Conservation (phyloP, 2,113 vertebrate species). For the Bostrychus sinensis region DNA sequence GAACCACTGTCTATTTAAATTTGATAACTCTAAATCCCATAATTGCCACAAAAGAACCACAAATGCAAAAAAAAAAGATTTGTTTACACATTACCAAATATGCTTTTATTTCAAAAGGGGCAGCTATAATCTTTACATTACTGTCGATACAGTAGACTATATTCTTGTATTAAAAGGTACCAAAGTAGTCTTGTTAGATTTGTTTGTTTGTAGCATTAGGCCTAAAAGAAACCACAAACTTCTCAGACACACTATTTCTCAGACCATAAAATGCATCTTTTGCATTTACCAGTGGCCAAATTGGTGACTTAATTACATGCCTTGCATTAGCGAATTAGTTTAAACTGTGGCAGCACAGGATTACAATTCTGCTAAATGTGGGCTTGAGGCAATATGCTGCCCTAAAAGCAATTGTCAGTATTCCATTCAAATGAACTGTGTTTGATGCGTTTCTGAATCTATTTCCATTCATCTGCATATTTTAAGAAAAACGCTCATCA, state of each 20-base stretch:
- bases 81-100: too few species aligned
- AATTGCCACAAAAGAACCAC: too few species aligned
- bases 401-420: slow-evolving; percentile 41
- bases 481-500: slow-evolving; percentile 65
- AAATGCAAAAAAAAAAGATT: too few species aligned
- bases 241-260: background rate
- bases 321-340: slow-evolving; percentile 20
- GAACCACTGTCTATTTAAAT: too few species aligned
- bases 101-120: too few species aligned
- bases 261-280: background rate
- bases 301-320: slow-evolving; percentile 10
- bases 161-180: too few species aligned
- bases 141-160: too few species aligned
- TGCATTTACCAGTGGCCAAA: background rate
- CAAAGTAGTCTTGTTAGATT: too few species aligned
- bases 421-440: slow-evolving; percentile 42
- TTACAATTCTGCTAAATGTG: slow-evolving; percentile 25
- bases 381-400: slow-evolving; percentile 22
- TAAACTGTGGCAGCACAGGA: slow-evolving; percentile 5
- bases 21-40: too few species aligned
- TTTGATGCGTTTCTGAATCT: slow-evolving; percentile 69
- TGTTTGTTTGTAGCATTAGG: slow-evolving; percentile 21
- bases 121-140: too few species aligned
- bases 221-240: background rate
- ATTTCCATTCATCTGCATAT: slow-evolving; percentile 77